Evolutionary conservation across 2,113 vertebrate species (phyloP), one percentile per base, ranked within the genome.

Genomic region (Mugil cephalus): DNA sequence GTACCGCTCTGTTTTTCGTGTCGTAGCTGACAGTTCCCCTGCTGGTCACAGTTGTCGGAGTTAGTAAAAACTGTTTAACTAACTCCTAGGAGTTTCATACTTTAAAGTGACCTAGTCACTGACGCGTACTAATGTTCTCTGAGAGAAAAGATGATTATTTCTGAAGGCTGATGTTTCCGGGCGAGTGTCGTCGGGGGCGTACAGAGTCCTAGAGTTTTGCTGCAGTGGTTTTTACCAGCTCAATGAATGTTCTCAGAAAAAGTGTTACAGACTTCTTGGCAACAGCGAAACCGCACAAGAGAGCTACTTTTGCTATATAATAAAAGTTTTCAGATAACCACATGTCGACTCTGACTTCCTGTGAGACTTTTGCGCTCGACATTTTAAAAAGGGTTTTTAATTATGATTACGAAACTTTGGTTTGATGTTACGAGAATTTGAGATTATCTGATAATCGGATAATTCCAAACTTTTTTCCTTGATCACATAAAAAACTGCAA

Each of bases 1-100:
- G 88, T 90, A 88, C 75, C 86, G 59, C 71, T 62, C 71, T 69
- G 69, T 86, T 83, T 67, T 72, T 66, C n/a, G 75, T 88, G 86
- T 83, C 45, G 61, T 80, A 77, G 84, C 46, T 73, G 69, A 82
- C 65, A 39, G 80, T 91, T 85, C 77, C 84, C 77, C 76, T 43
- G 63, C 82, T 67, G 59, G 78, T 84, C 95, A 94, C 95, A 82
- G 72, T 78, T 74, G 68, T 82, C 10, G 62, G 73, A 95, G 95
- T 95, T 94, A 95, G 78, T 95, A 93, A 95, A n/a, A 48, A 95
- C 90, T 93, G 96, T 96, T 78, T 94, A 96, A 96, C 96, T 97
- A 97, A 98, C 97, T 98, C 96, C 94, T 95, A 98, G 97, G 97
- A 97, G 97, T 97, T 98, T 95, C 95, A 95, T 95, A 96, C 95